Conservation (phyloP, 2,113 vertebrate genomes). For the Spheniscus mendiculus region DNA sequence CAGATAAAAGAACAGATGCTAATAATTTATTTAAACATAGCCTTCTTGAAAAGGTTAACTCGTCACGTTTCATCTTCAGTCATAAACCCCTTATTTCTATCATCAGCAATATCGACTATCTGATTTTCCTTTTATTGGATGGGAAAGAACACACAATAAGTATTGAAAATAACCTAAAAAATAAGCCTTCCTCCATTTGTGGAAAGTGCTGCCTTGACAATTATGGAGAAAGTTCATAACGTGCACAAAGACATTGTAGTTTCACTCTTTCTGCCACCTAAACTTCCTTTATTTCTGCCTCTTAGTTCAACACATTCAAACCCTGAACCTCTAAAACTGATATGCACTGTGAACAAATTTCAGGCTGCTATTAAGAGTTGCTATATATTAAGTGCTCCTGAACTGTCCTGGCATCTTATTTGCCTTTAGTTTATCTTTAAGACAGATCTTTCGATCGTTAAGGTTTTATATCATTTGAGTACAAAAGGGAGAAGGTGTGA, state of each 20-base stretch:
- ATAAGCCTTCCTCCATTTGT: not conserved
- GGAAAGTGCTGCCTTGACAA: not conserved
- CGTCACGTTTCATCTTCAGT: not conserved
- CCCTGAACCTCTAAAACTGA: not conserved
- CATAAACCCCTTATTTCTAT: not conserved
- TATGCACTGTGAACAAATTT: not conserved
- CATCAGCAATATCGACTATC: not conserved
- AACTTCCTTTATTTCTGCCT: not conserved
- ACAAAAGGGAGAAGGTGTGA: not conserved
- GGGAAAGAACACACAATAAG: not conserved
- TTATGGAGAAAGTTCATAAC: not conserved
- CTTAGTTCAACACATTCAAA: not conserved
- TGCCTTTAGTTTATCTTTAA: not conserved
- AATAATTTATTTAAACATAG: slow-evolving; percentile 48
- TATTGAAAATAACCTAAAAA: not conserved
- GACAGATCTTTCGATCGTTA: not conserved
- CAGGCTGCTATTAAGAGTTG: not conserved
- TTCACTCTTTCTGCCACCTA: not conserved
- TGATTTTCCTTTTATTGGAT: not conserved
- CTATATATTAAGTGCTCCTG: not conserved
- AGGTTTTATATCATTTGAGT: not conserved
- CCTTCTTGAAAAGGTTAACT: slow-evolving; percentile 40
- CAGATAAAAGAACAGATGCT: slow-evolving; percentile 27
- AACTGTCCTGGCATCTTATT: not conserved
- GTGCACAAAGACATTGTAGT: not conserved